A percentile compares a stretch with the other conserved stretches of the same genome.
Conservation (phyloP, 2,113 vertebrate genomes). For the Abramis brama region DNA sequence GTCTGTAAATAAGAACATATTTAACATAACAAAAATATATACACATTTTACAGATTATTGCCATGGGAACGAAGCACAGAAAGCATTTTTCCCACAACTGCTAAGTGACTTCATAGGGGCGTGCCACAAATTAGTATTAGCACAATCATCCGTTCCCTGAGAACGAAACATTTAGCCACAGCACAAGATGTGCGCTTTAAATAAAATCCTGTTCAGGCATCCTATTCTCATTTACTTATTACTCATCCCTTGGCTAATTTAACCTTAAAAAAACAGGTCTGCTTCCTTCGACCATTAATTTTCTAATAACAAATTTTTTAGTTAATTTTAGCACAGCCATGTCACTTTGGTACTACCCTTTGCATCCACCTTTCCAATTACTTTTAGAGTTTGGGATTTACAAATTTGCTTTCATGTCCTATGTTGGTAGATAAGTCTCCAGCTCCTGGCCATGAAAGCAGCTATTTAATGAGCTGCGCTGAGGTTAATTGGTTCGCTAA, state of each 20-base stretch:
- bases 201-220: conserved; percentile 32
- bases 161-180: not conserved
- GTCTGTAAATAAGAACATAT: not conserved
- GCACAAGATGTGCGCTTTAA: conserved; percentile 22
- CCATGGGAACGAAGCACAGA: not conserved
- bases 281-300: conserved; percentile 45
- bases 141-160: not conserved
- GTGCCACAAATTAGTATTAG: conserved; percentile 13
- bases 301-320: conserved; percentile 62
- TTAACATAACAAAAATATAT: not conserved
- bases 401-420: conserved; percentile 81
- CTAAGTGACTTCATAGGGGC: not conserved
- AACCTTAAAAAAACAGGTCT: conserved; percentile 1
- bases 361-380: conserved; percentile 88
- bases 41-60: not conserved
- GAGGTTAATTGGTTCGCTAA: conserved; percentile 81
- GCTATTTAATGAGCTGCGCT: conserved; percentile 81
- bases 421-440: conserved; percentile 75
- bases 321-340: conserved; percentile 67
- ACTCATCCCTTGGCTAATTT: conserved; percentile 32
- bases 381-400: conserved; percentile 84
- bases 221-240: conserved; percentile 35
- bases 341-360: conserved; percentile 73
- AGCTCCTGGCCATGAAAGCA: conserved; percentile 77
- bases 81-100: not conserved